Evolutionary conservation across 2,113 vertebrate genomes (phyloP).

Genomic region (Agelaius phoeniceus): DNA sequence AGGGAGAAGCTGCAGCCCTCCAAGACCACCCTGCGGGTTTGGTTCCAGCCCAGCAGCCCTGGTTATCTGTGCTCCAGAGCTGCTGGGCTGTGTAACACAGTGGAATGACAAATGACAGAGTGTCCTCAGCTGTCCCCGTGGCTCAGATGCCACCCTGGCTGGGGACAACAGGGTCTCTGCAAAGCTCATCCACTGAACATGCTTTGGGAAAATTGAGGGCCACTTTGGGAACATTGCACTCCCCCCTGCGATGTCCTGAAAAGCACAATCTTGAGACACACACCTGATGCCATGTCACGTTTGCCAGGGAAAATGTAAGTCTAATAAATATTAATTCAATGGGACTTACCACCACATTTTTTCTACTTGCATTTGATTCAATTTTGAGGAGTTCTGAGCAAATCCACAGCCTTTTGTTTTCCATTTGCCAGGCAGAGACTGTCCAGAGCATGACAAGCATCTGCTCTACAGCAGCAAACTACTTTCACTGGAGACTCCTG

Average conservation of each 20-base stretch:
- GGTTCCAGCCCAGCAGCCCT: neutral
- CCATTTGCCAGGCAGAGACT: neutral
- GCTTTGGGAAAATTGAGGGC: neutral
- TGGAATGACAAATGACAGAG: neutral
- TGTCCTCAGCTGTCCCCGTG: neutral
- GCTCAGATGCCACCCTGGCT: neutral
- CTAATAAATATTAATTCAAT: neutral
- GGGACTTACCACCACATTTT: neutral
- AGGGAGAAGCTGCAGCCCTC: neutral
- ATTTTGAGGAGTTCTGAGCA: neutral
- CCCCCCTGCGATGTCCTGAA: neutral
- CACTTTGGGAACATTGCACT: neutral
- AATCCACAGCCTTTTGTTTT: neutral
- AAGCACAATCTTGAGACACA: neutral
- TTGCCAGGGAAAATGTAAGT: neutral
- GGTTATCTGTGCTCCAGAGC: neutral
- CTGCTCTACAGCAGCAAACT: neutral
- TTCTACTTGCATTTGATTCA: neutral
- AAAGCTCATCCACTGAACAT: neutral
- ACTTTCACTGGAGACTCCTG: neutral
- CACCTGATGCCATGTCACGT: neutral
- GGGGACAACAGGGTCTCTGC: neutral
- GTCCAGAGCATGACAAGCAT: neutral
- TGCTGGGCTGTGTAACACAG: accelerated
- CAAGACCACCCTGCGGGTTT: neutral